phyloP scores from a whole-genome alignment of 2,888 invertebrate genomes.

The Caradrina clavipalpis region DNA sequence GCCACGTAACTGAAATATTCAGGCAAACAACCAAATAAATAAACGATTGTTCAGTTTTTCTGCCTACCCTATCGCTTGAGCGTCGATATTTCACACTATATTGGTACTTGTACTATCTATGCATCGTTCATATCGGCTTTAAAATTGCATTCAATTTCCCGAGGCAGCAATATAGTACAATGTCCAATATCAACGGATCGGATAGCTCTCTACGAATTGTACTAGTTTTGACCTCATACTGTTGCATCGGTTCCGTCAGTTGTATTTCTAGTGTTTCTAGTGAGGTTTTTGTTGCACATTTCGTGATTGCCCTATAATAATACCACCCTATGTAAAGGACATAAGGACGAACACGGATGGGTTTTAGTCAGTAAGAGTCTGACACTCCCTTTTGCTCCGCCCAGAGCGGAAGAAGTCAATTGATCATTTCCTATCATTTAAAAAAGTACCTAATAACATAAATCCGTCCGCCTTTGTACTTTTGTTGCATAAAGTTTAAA shows the following conservation, averaged over 20 bases:
- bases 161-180: constrained; percentile 26
- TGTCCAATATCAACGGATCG: constrained; percentile 32
- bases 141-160: constrained; percentile 53
- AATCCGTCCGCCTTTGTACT: no score
- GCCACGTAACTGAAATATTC: no score
- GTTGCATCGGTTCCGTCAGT: neutral
- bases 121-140: constrained; percentile 25
- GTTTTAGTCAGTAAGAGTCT: no score
- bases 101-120: constrained; percentile 7
- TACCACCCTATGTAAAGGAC: no score
- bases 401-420: no score
- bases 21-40: neutral
- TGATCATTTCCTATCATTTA: no score
- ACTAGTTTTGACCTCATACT: neutral
- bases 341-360: no score
- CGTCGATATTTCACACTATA: constrained; percentile 1
- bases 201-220: constrained; percentile 23
- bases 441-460: no score
- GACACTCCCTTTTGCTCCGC: no score
- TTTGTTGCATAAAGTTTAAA: no score
- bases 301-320: neutral
- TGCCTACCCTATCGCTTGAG: neutral
- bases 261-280: neutral
- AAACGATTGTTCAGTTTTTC: neutral
- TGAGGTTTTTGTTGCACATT: neutral